Evolutionary conservation across 2,888 invertebrate genomes (phyloP), one percentile per base, ranked within the genome.

Genomic region (Tipula confusa): DNA sequence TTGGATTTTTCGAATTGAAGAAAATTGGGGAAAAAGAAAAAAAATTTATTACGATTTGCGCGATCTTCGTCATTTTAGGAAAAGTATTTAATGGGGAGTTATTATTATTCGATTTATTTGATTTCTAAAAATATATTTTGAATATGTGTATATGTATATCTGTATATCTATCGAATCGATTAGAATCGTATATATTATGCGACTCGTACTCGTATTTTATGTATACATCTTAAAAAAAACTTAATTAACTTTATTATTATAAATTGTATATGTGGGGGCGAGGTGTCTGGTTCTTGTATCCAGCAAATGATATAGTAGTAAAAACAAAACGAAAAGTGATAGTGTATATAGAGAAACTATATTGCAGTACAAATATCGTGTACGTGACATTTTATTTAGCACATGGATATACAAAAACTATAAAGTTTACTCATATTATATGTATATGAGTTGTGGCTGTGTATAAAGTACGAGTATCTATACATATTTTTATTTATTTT

Each of bases 11-110:
- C 9, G 4, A 6, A 6, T 48, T 18, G 15, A 4, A 4, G 48
- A 48, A 48, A n/a, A 18, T 18, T 15, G 48, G n/a, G n/a, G n/a
- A n/a, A n/a, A n/a, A n/a, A n/a, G n/a, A n/a, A n/a, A 48, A 48
- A 18, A 18, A 18, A 18, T 48, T 48, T 48, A 48, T 18, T 48
- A 48, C 64, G 64, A 64, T 64, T 64, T 48, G 48, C 11, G 48
- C 64, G 24, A 64, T 64, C 48, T 38, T 38, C 38, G 9, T 38
- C 13, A n/a, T 13, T 64, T 64, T 7, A 2, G 4, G 64, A 64
- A 64, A 64, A 64, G 64, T 64, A 64, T 64, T 64, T 64, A 64
- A 64, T 24, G 24, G 64, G 64, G 64, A 64, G 64, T 64, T 64
- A 64, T 24, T 64, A 43, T 43, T 43, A n/a, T 64, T 24, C 64